Base-by-base conservation (phyloP, 1,140 invertebrate species). In the Harpegnathos saltator region DNA sequence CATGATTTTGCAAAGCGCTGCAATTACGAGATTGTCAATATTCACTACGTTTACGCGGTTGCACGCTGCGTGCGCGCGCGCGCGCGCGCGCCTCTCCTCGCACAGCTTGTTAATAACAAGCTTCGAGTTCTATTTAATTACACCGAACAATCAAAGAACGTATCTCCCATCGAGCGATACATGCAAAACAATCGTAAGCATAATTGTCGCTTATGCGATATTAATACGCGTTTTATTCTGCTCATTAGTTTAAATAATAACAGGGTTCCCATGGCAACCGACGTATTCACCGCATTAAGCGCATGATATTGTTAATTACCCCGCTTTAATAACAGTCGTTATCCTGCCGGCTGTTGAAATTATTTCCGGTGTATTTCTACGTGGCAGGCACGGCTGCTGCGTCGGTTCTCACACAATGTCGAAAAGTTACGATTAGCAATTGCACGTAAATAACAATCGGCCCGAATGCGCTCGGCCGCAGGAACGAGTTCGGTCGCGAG, bases 321-420 rank as follows among this genome's bases (percentile, higher is more conserved):
- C 33, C 52, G 75, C 54, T 80, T 77, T 80, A 80, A 80, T 80
- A 80, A 80, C 75, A 71, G 65, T 69, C 52, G 75, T 80, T 71
- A 80, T 69, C n/a, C 65, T 71, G 52, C n/a, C 61, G 61, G 48
- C n/a, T 50, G 33, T 69, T 80, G 44, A 71, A 80, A 80, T 80
- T 69, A 80, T 80, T 80, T 58, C 38, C 38, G 38, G 38, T 44
- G 38, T 33, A 1, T 33, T 5, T 33, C 58, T 50, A 3, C 62
- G 15, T 11, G 59, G 14, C 17, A 26, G 29, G 48, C 48, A 48
- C n/a, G 38, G 44, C 11, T 33, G 61, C 52, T 19, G 74, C 38
- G 9, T 9, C 38, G 9, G 38, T 77, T 54, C n/a, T n/a, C n/a
- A n/a, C 74, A 29, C 33, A 58, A 71, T 78, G 22, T 48, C 61